Evolutionary conservation across 1,140 invertebrate species (phyloP), one percentile per base, ranked within the genome.

Genomic region (Phymastichus coffea): DNA sequence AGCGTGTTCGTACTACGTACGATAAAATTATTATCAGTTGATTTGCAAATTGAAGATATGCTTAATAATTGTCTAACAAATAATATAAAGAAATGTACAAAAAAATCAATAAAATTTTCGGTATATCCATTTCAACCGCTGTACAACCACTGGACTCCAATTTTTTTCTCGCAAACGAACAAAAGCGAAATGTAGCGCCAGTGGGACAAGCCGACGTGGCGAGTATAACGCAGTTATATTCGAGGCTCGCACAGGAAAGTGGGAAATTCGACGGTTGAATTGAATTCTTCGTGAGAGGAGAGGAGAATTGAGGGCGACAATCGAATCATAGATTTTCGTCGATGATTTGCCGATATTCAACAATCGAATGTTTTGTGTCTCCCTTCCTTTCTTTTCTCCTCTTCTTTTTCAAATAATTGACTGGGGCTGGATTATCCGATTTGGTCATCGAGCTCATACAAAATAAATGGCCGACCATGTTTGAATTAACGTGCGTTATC

Each of bases 321-420:
- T 68, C 67, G 70, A 70, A 70, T 68, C 64, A 63, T 58, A 59
- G 40, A 7, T 22, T 25, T 33, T 61, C 64, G 58, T 63, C 67
- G 66, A 72, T 70, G 68, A 72, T 69, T 73, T 63, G 67, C 67
- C 68, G 64, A 70, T 75, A 72, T 73, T 70, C 26, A 25, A 2
- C 43, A 47, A 26, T 47, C 20, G 40, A 47, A 44, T 52, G 38
- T 44, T 44, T 44, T 19, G 28, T 17, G 10, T 12, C 14, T n/a
- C 26, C 6, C 30, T 25, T 20, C 3, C 12, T 57, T 10, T 47
- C 41, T n/a, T 15, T 20, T 46, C 41, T 44, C n/a, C n/a, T n/a
- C n/a, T n/a, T n/a, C n/a, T n/a, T n/a, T n/a, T n/a, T n/a, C n/a
- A n/a, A 65, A 68, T 72, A 75, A 75, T 76, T 69, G 69, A 65